Conservation (phyloP, 2,797 vertebrate species). For the Rhinella marina region DNA sequence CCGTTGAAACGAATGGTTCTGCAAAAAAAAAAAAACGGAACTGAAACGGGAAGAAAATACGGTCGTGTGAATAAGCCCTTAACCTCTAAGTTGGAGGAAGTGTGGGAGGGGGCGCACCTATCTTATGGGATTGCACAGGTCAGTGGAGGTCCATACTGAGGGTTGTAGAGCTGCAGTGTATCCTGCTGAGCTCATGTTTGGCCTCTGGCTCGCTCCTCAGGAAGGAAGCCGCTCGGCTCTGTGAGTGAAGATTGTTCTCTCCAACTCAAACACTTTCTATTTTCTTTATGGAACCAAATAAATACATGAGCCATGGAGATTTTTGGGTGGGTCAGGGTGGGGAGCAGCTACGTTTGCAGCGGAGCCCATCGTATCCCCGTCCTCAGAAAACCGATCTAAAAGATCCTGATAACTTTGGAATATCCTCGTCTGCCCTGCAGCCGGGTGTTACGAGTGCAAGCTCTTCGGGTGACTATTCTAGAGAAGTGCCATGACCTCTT, state of each 20-base stretch:
- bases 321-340: neutral
- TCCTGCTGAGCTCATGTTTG: neutral
- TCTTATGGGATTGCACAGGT: no score
- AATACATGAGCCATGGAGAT: neutral
- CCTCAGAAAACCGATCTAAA: neutral
- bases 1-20: no score
- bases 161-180: neutral
- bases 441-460: neutral
- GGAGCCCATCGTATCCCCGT: no score
- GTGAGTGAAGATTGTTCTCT: neutral
- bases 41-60: no score
- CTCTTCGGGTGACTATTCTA: neutral
- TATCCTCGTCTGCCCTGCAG: neutral
- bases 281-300: constrained; percentile 10
- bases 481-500: no score
- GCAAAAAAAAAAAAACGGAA: no score
- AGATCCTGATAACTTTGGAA: neutral
- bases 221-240: constrained; percentile 10
- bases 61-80: no score
- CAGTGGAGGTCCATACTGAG: no score
- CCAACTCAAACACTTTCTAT: constrained; percentile 23
- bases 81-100: no score
- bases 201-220: constrained; percentile 24
- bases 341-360: neutral
- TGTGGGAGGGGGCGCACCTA: no score